Evolutionary conservation across 2,797 vertebrate species (phyloP), one percentile per base, ranked within the genome.

Genomic region (Euthynnus affinis): DNA sequence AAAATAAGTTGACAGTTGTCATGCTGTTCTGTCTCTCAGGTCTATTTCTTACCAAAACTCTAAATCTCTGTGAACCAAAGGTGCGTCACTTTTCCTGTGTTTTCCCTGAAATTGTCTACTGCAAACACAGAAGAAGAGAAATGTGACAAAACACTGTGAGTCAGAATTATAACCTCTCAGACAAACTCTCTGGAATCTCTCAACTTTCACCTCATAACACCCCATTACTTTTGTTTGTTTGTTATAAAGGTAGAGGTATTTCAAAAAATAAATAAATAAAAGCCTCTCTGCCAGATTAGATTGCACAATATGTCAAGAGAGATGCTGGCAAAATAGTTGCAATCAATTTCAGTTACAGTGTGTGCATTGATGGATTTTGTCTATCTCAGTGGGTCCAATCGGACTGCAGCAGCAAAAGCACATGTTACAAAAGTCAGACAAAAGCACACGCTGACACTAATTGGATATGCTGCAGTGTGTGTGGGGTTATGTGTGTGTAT

Each of bases 261-360:
- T 40, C 2, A 44, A 42, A 32, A 23, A 57, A n/a, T n/a, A n/a
- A n/a, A n/a, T n/a, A 71, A 65, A 70, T 9, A 17, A 63, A 63
- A 60, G 29, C 57, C 55, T 79, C 22, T 65, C 25, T 5, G 5
- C 51, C 32, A 60, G 44, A 76, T 62, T 68, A 52, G 25, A 71
- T 23, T 61, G 55, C n/a, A 51, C 65, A 51, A 23, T 55, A 62
- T 69, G 73, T 80, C 75, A 32, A 67, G 74, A 70, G 72, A 75
- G 48, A 52, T 44, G 66, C 42, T 37, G 15, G 52, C 37, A 74
- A 70, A 77, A 70, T 6, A 60, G 25, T 52, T 2, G 0, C 73
- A 82, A 65, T 81, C 71, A 70, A 56, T 85, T 76, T 69, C 80
- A 68, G 74, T 81, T 86, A 73, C 63, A 81, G 44, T n/a, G 49